Conservation (phyloP, 2,797 vertebrate species). For the Halcyon smyrnensis region DNA sequence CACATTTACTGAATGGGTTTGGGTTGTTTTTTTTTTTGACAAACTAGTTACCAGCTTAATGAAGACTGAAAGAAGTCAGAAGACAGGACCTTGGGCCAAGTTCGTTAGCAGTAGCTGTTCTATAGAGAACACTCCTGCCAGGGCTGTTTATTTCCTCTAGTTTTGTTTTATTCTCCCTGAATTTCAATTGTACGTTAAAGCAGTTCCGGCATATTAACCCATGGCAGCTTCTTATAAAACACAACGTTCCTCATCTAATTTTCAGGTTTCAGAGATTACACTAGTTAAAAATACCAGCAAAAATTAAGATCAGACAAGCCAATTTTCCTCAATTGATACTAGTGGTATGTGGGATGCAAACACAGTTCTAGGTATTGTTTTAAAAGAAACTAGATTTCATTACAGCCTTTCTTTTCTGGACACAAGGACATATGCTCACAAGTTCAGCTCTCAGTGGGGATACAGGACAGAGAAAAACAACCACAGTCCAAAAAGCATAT, state of each 20-base stretch:
- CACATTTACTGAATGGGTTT: neutral
- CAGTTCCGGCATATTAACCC: neutral
- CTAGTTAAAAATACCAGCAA: neutral
- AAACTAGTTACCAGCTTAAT: neutral
- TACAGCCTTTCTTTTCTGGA: neutral
- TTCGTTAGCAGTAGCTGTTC: neutral
- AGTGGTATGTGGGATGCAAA: neutral
- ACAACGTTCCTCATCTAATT: neutral
- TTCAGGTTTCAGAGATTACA: fast-evolving
- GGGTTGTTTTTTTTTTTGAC: neutral
- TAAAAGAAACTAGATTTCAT: neutral
- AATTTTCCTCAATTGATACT: neutral
- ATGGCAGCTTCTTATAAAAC: neutral
- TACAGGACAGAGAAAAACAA: neutral
- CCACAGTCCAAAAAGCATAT: neutral
- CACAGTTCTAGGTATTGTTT: neutral
- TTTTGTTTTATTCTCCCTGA: neutral
- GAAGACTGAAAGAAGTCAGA: neutral
- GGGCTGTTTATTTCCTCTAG: neutral
- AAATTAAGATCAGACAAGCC: neutral
- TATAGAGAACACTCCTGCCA: neutral
- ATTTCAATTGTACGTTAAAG: neutral
- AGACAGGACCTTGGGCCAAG: neutral
- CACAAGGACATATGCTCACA: neutral
- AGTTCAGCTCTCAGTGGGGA: neutral